Conservation (phyloP, 2,113 vertebrate genomes). For the Bufo bufo region DNA sequence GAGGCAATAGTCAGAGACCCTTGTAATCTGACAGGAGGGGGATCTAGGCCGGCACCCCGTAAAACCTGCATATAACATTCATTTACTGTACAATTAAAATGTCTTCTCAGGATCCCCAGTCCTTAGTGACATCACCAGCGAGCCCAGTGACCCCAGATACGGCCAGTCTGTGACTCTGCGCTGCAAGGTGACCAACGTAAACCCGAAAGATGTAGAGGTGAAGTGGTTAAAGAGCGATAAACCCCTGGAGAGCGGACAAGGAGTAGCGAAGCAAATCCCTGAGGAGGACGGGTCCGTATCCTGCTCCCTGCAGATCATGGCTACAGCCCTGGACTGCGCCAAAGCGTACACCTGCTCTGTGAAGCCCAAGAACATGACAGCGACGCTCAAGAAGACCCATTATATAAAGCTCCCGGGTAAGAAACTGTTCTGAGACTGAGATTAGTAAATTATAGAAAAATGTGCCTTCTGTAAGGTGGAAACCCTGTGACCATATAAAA, state of each 20-base stretch:
- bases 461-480: no score
- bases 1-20: no score
- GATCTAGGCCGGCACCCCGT: no score
- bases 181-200: conserved; percentile 1
- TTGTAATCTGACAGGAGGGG: no score
- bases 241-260: not conserved
- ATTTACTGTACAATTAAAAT: not conserved
- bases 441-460: no score
- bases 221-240: not conserved
- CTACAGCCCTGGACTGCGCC: conserved; percentile 9
- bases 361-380: not conserved
- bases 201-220: not conserved
- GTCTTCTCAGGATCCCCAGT: not conserved
- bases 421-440: not conserved
- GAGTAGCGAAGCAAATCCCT: not conserved
- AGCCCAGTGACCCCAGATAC: not conserved
- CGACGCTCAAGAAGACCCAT: not conserved
- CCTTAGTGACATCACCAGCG: not conserved
- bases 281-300: not conserved
- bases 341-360: conserved; percentile 8
- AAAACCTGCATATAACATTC: no score
- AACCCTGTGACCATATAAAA: no score
- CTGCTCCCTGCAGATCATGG: not conserved
- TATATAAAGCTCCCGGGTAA: conserved; percentile 4
- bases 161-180: conserved; percentile 1